Percentiles rank a stretch among this genome's conserved stretches.
Conservation (phyloP, 2,113 vertebrate genomes). For the Corythoichthys intestinalis region DNA sequence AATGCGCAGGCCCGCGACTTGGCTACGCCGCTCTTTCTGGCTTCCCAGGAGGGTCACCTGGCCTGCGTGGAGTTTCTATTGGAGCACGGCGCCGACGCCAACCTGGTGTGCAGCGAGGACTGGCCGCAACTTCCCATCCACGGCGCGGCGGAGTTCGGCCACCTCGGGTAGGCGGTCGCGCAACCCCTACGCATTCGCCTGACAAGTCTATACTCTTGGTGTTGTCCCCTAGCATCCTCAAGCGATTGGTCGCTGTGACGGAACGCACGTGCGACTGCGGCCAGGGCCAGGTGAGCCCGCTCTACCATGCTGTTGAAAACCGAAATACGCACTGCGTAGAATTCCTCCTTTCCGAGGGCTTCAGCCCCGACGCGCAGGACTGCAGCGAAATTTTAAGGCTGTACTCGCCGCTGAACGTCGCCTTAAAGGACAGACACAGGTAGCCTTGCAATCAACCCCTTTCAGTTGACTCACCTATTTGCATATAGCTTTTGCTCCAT, state of each 20-base stretch:
- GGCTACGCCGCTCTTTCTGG: slow-evolving; percentile 89
- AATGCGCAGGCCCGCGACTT: slow-evolving; percentile 85
- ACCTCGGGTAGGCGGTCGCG: slow-evolving; percentile 69
- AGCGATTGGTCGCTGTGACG: slow-evolving; percentile 74
- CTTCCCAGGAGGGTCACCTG: slow-evolving; percentile 88
- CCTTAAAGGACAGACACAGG: background rate
- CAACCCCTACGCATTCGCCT: too few relatives aligned
- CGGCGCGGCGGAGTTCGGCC: slow-evolving; percentile 86
- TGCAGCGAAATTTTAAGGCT: slow-evolving; percentile 67
- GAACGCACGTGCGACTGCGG: slow-evolving; percentile 72
- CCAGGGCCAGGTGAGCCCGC: slow-evolving; percentile 81
- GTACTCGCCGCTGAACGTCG: slow-evolving; percentile 71
- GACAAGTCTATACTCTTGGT: background rate
- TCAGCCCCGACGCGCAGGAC: slow-evolving; percentile 84
- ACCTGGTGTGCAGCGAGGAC: slow-evolving; percentile 82
- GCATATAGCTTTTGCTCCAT: too few relatives aligned
- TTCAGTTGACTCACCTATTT: too few relatives aligned
- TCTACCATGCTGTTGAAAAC: slow-evolving; percentile 81
- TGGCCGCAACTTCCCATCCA: slow-evolving; percentile 89
- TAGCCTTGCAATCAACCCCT: too few relatives aligned
- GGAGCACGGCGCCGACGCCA: slow-evolving; percentile 78
- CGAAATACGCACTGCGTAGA: slow-evolving; percentile 67
- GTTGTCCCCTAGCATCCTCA: slow-evolving; percentile 63
- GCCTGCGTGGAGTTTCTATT: slow-evolving; percentile 80
- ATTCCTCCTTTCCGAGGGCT: slow-evolving; percentile 77